Conservation (phyloP, 2,888 invertebrate genomes). For the Sisyra terminalis region DNA sequence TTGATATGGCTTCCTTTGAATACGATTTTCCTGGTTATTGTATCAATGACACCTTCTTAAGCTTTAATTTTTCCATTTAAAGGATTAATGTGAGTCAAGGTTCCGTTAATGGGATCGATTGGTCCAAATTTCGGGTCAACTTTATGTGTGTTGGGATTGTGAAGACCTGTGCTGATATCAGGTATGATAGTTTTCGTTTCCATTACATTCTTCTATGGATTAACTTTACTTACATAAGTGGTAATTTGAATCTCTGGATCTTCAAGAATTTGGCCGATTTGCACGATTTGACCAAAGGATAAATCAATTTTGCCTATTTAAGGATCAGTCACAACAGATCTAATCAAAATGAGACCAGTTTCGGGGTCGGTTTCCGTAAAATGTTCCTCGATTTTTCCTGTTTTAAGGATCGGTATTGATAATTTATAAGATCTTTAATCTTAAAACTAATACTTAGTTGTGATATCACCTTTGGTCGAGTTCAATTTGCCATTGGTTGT, state of each 20-base stretch:
- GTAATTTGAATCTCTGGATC: conserved; percentile 52
- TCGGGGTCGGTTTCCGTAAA: conserved; percentile 35
- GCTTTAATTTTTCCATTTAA: conserved; percentile 38
- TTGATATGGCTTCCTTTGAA: conserved; percentile 50
- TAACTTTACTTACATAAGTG: conserved; percentile 50
- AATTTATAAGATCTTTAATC: conserved; percentile 22
- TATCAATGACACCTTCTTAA: conserved; percentile 50
- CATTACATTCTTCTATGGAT: conserved; percentile 50
- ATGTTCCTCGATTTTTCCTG: conserved; percentile 34
- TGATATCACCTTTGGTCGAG: conserved; percentile 46
- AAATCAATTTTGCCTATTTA: conserved; percentile 44
- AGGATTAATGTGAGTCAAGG: conserved; percentile 43
- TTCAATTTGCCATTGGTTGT: conserved; percentile 52
- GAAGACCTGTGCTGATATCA: conserved; percentile 49
- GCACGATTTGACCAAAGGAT: conserved; percentile 45
- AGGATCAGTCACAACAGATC: conserved; percentile 36
- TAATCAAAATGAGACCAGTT: conserved; percentile 24
- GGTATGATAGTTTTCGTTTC: conserved; percentile 49
- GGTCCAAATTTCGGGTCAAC: conserved; percentile 59
- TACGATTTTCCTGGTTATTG: conserved; percentile 49
- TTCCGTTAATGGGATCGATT: conserved; percentile 52
- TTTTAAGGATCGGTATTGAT: conserved; percentile 37
- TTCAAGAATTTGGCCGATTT: conserved; percentile 45
- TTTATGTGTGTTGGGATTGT: conserved; percentile 50
- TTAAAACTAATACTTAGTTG: conserved; percentile 54